Evolutionary conservation across 2,113 vertebrate genomes (phyloP), one percentile per base, ranked within the genome.

Genomic region (Tonatia bakeri): DNA sequence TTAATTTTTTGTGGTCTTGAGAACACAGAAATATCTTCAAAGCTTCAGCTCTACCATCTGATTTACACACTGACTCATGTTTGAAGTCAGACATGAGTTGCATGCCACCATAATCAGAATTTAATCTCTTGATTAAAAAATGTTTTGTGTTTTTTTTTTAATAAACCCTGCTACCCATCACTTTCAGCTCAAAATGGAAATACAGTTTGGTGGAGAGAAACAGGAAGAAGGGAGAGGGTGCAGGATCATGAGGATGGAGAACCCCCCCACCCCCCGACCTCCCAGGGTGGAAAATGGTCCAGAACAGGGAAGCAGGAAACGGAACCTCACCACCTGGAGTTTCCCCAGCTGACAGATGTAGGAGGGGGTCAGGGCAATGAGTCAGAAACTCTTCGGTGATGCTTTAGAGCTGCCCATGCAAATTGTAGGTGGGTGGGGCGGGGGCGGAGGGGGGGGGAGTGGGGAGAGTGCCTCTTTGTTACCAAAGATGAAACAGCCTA

Each of bases 61-160:
- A 91, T 56, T 88, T 92, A 50, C 65, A 59, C 28, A 28, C 28
- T 96, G 59, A 47, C 36, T 87, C 16, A 10, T 67, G 5, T 70
- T 73, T 88, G 72, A 47, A 90, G n/a, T n/a, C n/a, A n/a, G n/a
- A n/a, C n/a, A n/a, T n/a, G n/a, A n/a, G n/a, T n/a, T n/a, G n/a
- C n/a, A 95, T 72, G 52, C 88, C 40, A 91, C 36, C 45, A 50
- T 91, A 65, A 54, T 50, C n/a, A 50, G 38, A 72, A 10, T 56
- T 64, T 64, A 80, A 90, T 94, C 83, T 91, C 79, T 90, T 75
- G 47, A 79, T 90, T 93, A 76, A 59, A 87, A 87, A 95, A 79
- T 64, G 10, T 81, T 93, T 56, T 8, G 52, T 54, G 19, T 20
- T 50, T 1, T 93, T 43, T 61, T 61, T 26, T 61, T 28, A 61